Evolutionary conservation across 2,888 invertebrate species (phyloP).

Genomic region (Lagria hirta): DNA sequence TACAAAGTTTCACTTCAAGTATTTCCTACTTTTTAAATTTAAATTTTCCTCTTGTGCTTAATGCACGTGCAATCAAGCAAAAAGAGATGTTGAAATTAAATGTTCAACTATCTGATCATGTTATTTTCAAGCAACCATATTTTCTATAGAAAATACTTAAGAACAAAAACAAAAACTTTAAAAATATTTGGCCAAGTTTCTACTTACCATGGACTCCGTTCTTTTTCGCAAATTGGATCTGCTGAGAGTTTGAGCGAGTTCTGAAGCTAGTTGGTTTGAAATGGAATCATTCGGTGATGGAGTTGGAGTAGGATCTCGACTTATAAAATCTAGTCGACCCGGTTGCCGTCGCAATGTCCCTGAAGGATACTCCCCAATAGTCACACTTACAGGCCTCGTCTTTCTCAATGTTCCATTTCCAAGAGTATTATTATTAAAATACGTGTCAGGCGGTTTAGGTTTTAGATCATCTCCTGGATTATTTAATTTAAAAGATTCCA

Average conservation of each 20-base stretch:
- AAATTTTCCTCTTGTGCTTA: too few species aligned
- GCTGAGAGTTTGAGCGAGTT: conserved; percentile 73
- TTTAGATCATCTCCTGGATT: conserved; percentile 60
- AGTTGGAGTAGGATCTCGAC: conserved; percentile 47
- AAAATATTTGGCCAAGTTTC: too few species aligned
- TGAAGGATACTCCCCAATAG: conserved; percentile 69
- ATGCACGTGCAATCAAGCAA: too few species aligned
- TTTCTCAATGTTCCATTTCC: conserved; percentile 59
- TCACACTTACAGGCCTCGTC: conserved; percentile 65
- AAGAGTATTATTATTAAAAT: conserved; percentile 57
- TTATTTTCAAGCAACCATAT: too few species aligned
- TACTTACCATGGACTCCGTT: conserved; percentile 66
- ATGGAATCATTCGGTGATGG: conserved; percentile 54
- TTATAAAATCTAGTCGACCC: conserved; percentile 70
- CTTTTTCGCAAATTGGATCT: conserved; percentile 75
- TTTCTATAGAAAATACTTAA: background rate
- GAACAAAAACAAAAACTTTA: too few species aligned
- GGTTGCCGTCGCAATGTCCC: conserved; percentile 64
- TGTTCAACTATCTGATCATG: too few species aligned
- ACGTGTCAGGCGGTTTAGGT: conserved; percentile 69
- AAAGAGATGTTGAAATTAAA: too few species aligned
- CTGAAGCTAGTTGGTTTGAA: conserved; percentile 69
- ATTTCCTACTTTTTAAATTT: too few species aligned
- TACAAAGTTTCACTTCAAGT: too few species aligned
- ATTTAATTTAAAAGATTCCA: conserved; percentile 73